Evolutionary conservation across 2,113 vertebrate genomes (phyloP).

Genomic region (Lagopus muta): DNA sequence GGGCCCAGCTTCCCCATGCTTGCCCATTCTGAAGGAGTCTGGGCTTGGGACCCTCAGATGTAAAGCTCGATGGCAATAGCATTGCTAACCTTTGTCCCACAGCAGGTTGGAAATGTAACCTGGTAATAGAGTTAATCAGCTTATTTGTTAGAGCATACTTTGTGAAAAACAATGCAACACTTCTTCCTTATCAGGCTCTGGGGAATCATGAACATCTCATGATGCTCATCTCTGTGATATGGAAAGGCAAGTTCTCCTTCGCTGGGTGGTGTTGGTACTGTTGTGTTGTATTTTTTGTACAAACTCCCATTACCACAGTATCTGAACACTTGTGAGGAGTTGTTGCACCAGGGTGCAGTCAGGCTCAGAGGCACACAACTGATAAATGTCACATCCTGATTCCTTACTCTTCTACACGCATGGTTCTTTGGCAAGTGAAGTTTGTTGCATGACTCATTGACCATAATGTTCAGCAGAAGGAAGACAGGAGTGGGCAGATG

Average conservation of each 20-base stretch:
- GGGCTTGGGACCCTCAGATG: not conserved
- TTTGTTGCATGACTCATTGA: not conserved
- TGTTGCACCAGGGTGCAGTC: constrained; percentile 16
- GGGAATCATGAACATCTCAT: not conserved
- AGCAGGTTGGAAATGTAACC: not conserved
- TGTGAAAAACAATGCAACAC: not conserved
- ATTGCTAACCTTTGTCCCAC: not conserved
- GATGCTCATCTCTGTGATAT: not conserved
- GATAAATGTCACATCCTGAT: not conserved
- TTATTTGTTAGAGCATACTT: not conserved
- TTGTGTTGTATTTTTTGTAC: not conserved
- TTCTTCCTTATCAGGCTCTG: not conserved
- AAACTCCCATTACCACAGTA: not conserved
- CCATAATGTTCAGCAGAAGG: not conserved
- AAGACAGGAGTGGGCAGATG: constrained; percentile 6
- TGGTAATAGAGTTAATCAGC: not conserved
- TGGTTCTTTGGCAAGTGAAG: not conserved
- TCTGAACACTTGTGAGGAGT: not conserved
- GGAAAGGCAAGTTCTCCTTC: not conserved
- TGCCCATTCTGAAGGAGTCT: rapidly evolving
- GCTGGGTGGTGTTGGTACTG: not conserved
- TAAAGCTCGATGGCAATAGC: not conserved
- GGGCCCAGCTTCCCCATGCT: not conserved
- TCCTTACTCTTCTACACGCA: not conserved
- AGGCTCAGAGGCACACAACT: not conserved